Base-by-base conservation (phyloP, 2,888 invertebrate genomes). In the Poecilus cupreus region DNA sequence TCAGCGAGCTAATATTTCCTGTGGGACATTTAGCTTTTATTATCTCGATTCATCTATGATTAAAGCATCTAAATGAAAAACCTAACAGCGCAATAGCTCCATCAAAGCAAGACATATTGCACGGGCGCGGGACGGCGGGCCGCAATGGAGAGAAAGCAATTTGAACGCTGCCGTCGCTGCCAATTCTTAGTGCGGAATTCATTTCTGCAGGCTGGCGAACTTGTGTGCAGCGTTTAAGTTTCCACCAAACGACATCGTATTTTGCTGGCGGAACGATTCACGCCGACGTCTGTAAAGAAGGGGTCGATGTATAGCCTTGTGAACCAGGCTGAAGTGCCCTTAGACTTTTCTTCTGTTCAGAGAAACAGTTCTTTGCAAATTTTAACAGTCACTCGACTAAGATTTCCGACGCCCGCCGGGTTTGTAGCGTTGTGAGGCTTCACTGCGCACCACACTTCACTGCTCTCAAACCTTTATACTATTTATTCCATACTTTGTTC, bases 61-160 rank as follows among this genome's bases (percentile, higher is more conserved):
- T 78, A 64, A 60, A 78, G 60, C 57, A 77, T 37, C 39, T 39
- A 77, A 60, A 77, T 77, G 77, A 77, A 77, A 77, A 77, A 60
- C 22, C 57, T 20, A 20, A 57, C 32, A 68, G 32, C 11, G 64
- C 32, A 5, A 51, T 51, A 51, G 64, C 37, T 68, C 64, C 72
- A 81, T 78, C 82, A 83, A 70, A 80, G 78, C 60, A 81, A 79
- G 78, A 82, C 82, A 81, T 79, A 82, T 82, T 83, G 86, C 87
- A 87, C 86, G 85, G 85, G 86, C 86, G 32, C 87, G 87, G 86
- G 87, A 87, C 87, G 86, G 32, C 87, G 87, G 86, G 87, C 87
- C 87, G 86, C 86, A 72, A 24, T 68, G 13, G 87, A 86, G 86
- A 86, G 85, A 87, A 88, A 87, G 87, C 87, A 88, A 88, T 88